Evolutionary conservation across 2,888 invertebrate genomes (phyloP).

Genomic region (Nebria salina): DNA sequence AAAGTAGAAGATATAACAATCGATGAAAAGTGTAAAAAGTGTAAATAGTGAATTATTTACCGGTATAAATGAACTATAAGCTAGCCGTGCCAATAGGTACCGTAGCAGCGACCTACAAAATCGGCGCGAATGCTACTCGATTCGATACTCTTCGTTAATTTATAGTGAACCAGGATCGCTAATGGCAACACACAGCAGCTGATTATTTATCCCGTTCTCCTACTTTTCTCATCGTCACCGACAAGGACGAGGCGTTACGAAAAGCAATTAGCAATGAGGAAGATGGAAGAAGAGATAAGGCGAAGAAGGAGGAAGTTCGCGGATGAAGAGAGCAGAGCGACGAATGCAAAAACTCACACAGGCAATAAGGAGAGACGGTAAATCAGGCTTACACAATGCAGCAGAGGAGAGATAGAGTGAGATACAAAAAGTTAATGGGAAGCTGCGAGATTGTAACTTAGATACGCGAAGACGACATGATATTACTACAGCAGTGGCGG

Average conservation of each 20-base stretch:
- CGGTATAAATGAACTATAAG: not conserved
- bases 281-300: slow-evolving; percentile 52
- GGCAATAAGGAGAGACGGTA: slow-evolving; percentile 53
- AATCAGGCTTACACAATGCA: slow-evolving; percentile 53
- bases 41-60: not conserved
- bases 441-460: slow-evolving; percentile 52
- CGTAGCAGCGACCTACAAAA: not conserved
- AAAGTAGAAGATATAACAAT: too few species aligned
- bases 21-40: too few species aligned
- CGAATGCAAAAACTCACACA: slow-evolving; percentile 55
- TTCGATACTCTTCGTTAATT: slow-evolving; percentile 54
- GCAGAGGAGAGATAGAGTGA: slow-evolving; percentile 50
- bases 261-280: slow-evolving; percentile 54
- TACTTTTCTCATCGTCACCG: slow-evolving; percentile 32
- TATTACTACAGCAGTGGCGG: slow-evolving; percentile 24
- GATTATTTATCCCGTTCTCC: slow-evolving; percentile 55
- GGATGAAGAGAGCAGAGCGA: slow-evolving; percentile 7
- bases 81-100: not conserved
- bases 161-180: slow-evolving; percentile 55
- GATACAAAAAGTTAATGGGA: slow-evolving; percentile 53
- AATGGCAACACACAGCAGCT: slow-evolving; percentile 56
- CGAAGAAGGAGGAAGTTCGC: slow-evolving; percentile 52
- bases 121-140: slow-evolving; percentile 45
- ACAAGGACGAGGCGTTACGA: slow-evolving; percentile 51
- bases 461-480: slow-evolving; percentile 48